A percentile compares a stretch with the other conserved stretches of the same genome.
Evolutionary conservation across 2,113 vertebrate species (phyloP).

Genomic region (Sceloporus undulatus): DNA sequence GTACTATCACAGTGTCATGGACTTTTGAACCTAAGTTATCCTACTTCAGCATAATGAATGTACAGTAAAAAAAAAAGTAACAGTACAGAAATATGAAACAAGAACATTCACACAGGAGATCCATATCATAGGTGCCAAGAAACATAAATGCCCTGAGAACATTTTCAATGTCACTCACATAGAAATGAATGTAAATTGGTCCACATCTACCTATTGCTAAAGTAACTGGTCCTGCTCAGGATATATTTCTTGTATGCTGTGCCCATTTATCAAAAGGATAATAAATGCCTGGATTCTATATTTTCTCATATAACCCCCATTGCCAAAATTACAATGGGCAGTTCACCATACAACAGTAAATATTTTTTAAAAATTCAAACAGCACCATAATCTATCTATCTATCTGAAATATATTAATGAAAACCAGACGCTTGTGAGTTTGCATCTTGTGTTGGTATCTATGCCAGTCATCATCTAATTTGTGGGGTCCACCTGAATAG

Average conservation of each 20-base stretch:
- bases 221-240: background rate
- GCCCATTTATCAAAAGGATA: background rate
- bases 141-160: background rate
- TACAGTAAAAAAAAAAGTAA: background rate
- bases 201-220: background rate
- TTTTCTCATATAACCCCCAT: background rate
- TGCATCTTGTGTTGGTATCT: constrained; percentile 45
- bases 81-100: constrained; percentile 14
- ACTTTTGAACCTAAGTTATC: constrained; percentile 11
- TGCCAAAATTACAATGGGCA: constrained; percentile 2
- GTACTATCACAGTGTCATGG: background rate
- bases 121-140: constrained; percentile 29
- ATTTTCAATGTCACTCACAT: background rate
- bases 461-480: constrained; percentile 48
- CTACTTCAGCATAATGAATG: constrained; percentile 4
- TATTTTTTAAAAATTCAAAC: background rate
- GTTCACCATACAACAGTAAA: background rate
- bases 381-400: background rate
- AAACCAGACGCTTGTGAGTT: constrained; percentile 30
- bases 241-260: background rate
- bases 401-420: constrained; percentile 1
- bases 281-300: constrained; percentile 49
- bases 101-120: constrained; percentile 68
- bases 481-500: constrained; percentile 64
- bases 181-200: background rate